A percentile compares a stretch with the other conserved stretches of the same genome.
Conservation (phyloP, 2,888 invertebrate species). For the Lycia hirtaria region DNA sequence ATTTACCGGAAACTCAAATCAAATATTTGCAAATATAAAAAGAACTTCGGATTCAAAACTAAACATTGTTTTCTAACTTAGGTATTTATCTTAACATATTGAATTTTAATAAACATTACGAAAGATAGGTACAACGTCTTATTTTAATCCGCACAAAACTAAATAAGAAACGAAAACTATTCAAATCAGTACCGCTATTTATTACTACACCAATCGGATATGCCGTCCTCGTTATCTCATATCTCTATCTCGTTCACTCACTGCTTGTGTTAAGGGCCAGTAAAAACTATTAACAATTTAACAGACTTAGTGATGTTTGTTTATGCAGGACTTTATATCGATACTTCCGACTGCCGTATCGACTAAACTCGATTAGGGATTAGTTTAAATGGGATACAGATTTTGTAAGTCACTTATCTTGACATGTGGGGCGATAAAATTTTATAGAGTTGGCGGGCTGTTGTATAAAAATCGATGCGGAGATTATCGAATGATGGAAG, state of each 20-base stretch:
- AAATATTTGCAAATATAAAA: too few species aligned
- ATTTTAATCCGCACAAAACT: too few species aligned
- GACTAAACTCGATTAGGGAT: conserved; percentile 49
- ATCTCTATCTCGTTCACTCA: conserved; percentile 15
- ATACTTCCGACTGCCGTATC: conserved; percentile 46
- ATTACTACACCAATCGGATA: background rate
- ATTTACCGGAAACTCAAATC: too few species aligned
- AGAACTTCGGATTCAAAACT: too few species aligned
- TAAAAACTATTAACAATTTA: conserved; percentile 64
- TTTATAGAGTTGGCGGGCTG: conserved; percentile 47
- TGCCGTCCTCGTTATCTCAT: conserved; percentile 18
- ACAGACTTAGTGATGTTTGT: conserved; percentile 54
- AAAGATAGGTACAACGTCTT: too few species aligned
- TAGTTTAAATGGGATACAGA: conserved; percentile 36
- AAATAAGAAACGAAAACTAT: too few species aligned
- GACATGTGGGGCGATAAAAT: conserved; percentile 55
- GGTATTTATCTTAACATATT: too few species aligned
- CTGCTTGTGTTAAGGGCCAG: conserved; percentile 46
- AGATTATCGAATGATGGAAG: conserved; percentile 22
- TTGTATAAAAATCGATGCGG: conserved; percentile 10
- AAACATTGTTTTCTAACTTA: too few species aligned
- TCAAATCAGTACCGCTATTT: background rate
- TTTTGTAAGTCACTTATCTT: conserved; percentile 34
- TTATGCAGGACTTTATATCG: conserved; percentile 45
- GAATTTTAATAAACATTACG: too few species aligned